Evolutionary conservation across 2,888 invertebrate species (phyloP), one percentile per base, ranked within the genome.

Genomic region (Cyclophora punctaria): DNA sequence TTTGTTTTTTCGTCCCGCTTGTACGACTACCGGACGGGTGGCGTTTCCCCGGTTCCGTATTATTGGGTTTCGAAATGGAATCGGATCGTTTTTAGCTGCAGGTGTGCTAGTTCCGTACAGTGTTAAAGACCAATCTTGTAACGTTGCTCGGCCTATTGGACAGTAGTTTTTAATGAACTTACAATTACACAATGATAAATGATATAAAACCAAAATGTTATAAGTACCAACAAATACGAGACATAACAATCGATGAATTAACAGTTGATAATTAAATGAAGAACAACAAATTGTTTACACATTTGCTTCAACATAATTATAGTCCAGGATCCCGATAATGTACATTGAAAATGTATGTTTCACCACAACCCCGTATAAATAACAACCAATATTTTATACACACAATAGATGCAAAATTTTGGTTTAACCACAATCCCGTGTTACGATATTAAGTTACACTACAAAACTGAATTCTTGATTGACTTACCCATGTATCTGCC

Each of bases 71-170:
- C 84, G 78, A 70, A 82, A 85, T 52, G 90, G 91, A 64, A 90
- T 82, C 20, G 91, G 91, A 75, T 92, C 93, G 69, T 89, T 90
- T 78, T 91, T 91, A 71, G 91, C 87, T 48, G 91, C 91, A 52
- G 90, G 89, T 56, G 83, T 88, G 56, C 90, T 93, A 53, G 98
- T 98, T 66, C 98, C 98, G 81, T 97, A 96, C 78, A 98, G 92
- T 73, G 96, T 94, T 78, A 98, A 90, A 56, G 96, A 95, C 98
- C 98, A 98, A 78, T 95, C 96, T 89, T 96, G 95, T 67, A 98
- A 91, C 59, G 94, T 93, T 55, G 96, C 96, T 79, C 96, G 93
- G 83, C 95, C 96, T 96, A 90, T 33, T 44, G 34, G 7, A 44
- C 20, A 44, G 20, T 44, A 7, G 34, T 44, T 44, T 44, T 37